Conservation (phyloP, 2,888 invertebrate species). For the Scaptomyza tumidula region DNA sequence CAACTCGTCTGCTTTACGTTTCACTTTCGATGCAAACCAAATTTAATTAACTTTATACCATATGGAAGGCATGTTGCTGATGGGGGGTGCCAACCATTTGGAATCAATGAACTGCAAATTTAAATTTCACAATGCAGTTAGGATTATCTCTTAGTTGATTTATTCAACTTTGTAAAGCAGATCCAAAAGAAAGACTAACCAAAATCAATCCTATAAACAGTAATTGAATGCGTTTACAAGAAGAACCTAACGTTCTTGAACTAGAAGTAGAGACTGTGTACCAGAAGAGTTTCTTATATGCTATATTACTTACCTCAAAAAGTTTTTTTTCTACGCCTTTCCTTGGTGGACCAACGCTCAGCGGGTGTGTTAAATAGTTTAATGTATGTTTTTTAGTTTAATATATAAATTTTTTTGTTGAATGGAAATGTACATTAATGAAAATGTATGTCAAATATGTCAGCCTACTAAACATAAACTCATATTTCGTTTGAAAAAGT, state of each 20-base stretch:
- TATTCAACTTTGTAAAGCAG: too few species aligned
- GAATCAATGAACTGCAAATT: constrained; percentile 10
- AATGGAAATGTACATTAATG: constrained; percentile 23
- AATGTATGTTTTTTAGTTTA: constrained; percentile 9
- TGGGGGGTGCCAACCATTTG: not conserved
- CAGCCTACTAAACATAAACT: constrained; percentile 12
- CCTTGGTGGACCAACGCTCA: not conserved
- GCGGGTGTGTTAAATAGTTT: constrained; percentile 18
- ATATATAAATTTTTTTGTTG: constrained; percentile 21
- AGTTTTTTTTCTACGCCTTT: not conserved
- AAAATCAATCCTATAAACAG: not conserved
- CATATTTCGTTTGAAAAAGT: not conserved
- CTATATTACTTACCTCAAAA: constrained; percentile 19
- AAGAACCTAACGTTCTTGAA: not conserved
- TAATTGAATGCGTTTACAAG: too few species aligned
- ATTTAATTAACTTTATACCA: constrained; percentile 72
- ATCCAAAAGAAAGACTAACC: not conserved
- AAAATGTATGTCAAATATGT: constrained; percentile 23
- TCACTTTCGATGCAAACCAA: constrained; percentile 62
- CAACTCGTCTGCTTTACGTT: constrained; percentile 59
- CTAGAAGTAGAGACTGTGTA: not conserved
- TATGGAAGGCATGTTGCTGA: constrained; percentile 1
- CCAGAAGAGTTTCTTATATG: not conserved
- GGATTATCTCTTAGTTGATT: not conserved
- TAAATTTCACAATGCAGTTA: not conserved